phyloP scores from a whole-genome alignment of 2,888 invertebrate species.

The Orgyia antiqua region DNA sequence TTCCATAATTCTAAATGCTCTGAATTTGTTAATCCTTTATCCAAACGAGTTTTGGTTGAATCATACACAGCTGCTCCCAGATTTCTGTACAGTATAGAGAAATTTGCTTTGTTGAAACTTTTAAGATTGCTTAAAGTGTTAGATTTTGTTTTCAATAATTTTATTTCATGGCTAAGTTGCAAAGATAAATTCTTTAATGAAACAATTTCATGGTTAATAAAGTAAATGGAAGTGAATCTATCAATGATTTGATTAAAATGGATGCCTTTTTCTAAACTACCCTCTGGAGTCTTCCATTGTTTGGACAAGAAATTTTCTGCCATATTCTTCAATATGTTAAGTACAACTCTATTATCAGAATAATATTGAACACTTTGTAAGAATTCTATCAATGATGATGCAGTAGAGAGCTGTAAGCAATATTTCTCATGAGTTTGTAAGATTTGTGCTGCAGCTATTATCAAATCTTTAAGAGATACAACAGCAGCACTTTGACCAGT shows the following conservation, averaged over 20 bases:
- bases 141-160: slow-evolving; percentile 74
- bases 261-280: slow-evolving; percentile 81
- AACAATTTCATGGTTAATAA: slow-evolving; percentile 76
- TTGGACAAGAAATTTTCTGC: slow-evolving; percentile 75
- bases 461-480: slow-evolving; percentile 46
- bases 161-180: slow-evolving; percentile 76
- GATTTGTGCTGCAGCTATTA: slow-evolving; percentile 50
- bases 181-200: slow-evolving; percentile 77
- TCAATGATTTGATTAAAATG: slow-evolving; percentile 81
- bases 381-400: slow-evolving; percentile 72
- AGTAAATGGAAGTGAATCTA: slow-evolving; percentile 80
- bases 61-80: slow-evolving; percentile 80
- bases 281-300: slow-evolving; percentile 83
- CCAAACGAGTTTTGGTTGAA: slow-evolving; percentile 68
- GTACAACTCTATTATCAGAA: slow-evolving; percentile 51
- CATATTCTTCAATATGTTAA: slow-evolving; percentile 62
- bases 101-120: slow-evolving; percentile 82
- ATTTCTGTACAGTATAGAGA: slow-evolving; percentile 82
- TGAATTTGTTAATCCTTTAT: slow-evolving; percentile 72
- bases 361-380: slow-evolving; percentile 68
- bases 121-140: slow-evolving; percentile 79
- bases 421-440: slow-evolving; percentile 67
- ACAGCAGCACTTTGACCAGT: slow-evolving; percentile 40
- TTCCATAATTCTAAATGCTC: slow-evolving; percentile 83
- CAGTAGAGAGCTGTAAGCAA: slow-evolving; percentile 75